Base-by-base conservation (phyloP, 2,113 vertebrate species). In the Prochilodus magdalenae region DNA sequence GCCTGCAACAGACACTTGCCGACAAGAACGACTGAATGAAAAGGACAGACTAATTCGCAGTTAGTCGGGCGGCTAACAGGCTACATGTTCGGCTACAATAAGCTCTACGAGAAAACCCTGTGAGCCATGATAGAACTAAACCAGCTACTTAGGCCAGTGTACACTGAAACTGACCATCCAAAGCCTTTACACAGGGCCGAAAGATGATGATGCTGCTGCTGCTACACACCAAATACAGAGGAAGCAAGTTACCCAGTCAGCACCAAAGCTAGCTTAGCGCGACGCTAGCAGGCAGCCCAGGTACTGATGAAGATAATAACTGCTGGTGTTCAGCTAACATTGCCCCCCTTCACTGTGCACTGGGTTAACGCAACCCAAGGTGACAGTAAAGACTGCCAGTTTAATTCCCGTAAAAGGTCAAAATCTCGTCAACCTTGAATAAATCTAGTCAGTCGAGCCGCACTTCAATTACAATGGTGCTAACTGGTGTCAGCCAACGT, bases 241-340 rank as follows among this genome's bases (percentile, higher is more conserved):
- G 15, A 65, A 65, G 62, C 62, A 1, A 44, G 40, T 10, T 36
- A 36, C 3, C 29, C 53, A 57, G 49, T 33, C 66, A 75, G 49
- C 10, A 22, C 14, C 29, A 66, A 14, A 15, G n/a, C 78, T 57
- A 72, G 40, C 72, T 77, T 36, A 81, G 83, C 73, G 22, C 27
- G 44, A 26, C 47, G 75, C 63, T 81, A 76, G 30, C 79, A 73
- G 60, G 18, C 65, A 74, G 71, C 44, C 60, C 49, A 57, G 7
- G 5, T 49, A 51, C 40, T 63, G 76, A 73, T 66, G 47, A 22
- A 67, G 51, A 77, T 6, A 60, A 47, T 24, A 70, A 76, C 30
- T 55, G 49, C 51, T 30, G 49, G 49, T 29, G 2, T 27, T 66
- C 24, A 18, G 22, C 65, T 13, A 59, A 51, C 49, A 7, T 51